Conservation (phyloP, 1,140 invertebrate species). For the Hormaphis cornu region DNA sequence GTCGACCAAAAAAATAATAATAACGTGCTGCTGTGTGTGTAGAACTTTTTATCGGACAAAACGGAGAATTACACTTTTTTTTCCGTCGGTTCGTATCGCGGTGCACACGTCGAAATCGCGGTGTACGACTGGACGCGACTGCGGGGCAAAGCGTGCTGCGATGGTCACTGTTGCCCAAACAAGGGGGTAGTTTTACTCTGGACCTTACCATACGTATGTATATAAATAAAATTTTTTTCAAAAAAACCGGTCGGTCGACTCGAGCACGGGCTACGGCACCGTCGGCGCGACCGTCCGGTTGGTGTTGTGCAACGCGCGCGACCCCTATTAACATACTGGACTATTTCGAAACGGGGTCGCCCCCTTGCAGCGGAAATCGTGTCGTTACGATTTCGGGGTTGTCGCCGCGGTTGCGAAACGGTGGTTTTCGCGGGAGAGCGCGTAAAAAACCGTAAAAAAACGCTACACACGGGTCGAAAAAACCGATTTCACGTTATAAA, state of each 20-base stretch:
- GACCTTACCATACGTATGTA: conserved; percentile 7
- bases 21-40: too few relatives aligned
- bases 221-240: too few relatives aligned
- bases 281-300: conserved; percentile 10
- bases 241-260: conserved; percentile 13
- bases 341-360: conserved; percentile 19
- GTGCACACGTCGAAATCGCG: too few relatives aligned
- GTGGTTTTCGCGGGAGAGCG: too few relatives aligned
- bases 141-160: neutral
- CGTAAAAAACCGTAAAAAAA: too few relatives aligned
- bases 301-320: conserved; percentile 20
- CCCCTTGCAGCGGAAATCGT: neutral
- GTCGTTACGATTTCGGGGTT: neutral
- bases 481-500: too few relatives aligned
- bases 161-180: neutral
- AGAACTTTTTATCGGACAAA: too few relatives aligned
- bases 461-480: too few relatives aligned
- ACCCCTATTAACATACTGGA: conserved; percentile 11
- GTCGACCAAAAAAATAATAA: too few relatives aligned
- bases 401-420: too few relatives aligned
- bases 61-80: too few relatives aligned
- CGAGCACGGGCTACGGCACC: conserved; percentile 21
- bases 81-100: too few relatives aligned
- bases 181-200: conserved; percentile 11
- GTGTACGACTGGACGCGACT: conserved; percentile 18